These are phyloP conservation scores for Lordiphosa mommai DNA, from an alignment of 1,140 invertebrate species.

Conservation along the genomic window DNA sequence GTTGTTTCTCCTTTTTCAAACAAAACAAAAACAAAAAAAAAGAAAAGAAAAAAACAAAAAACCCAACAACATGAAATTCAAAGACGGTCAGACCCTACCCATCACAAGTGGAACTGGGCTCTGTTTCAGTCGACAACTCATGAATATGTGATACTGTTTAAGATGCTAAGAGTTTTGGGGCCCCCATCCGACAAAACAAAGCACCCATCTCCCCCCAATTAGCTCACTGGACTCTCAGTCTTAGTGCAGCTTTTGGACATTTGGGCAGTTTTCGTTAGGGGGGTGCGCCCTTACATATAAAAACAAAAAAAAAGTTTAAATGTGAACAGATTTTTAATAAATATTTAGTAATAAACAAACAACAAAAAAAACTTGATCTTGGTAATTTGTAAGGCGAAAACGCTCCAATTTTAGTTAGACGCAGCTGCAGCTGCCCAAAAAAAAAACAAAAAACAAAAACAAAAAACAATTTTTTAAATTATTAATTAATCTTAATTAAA, in stretches of 20 bases:
- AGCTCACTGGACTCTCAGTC: too few relatives aligned
- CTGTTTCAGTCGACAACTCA: slow-evolving; percentile 70
- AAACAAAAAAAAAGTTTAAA: slow-evolving; percentile 31
- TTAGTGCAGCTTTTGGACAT: too few relatives aligned
- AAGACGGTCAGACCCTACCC: slow-evolving; percentile 62
- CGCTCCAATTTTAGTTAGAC: slow-evolving; percentile 77
- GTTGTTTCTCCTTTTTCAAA: slow-evolving; percentile 70
- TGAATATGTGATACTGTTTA: slow-evolving; percentile 78
- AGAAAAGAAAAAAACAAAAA: slow-evolving; percentile 15
- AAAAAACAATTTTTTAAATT: slow-evolving; percentile 66
- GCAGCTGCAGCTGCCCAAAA: slow-evolving; percentile 60
- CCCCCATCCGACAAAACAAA: not conserved
- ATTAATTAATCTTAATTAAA: slow-evolving; percentile 78
- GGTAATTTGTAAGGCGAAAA: slow-evolving; percentile 41
- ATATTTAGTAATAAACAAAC: slow-evolving; percentile 53
- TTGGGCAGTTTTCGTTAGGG: too few relatives aligned
- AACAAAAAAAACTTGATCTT: slow-evolving; percentile 68
- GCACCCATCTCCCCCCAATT: too few relatives aligned
- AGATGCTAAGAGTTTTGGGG: slow-evolving; percentile 69
- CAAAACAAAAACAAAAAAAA: slow-evolving; percentile 23
- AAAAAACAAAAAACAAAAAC: slow-evolving; percentile 31
- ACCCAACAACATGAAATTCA: slow-evolving; percentile 72
- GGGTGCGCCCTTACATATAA: not conserved
- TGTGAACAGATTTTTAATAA: slow-evolving; percentile 67
- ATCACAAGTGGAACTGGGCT: too few relatives aligned